These are phyloP conservation scores for Borostomias antarcticus DNA, from an alignment of 2,797 vertebrate genomes.

Conservation along the genomic window DNA sequence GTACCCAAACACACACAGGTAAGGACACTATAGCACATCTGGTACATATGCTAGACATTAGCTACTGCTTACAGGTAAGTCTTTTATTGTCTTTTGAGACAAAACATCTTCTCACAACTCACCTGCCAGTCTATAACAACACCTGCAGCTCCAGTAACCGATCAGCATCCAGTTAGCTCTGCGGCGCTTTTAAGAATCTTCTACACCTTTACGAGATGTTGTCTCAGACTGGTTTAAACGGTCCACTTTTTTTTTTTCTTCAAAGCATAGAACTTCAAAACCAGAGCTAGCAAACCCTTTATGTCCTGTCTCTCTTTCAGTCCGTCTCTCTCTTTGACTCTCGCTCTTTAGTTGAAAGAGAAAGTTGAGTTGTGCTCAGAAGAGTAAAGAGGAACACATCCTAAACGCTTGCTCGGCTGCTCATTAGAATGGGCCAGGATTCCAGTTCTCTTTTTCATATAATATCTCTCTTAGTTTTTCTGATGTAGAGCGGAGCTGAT, in stretches of 20 bases:
- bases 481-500: conserved; percentile 22
- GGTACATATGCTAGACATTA: too few species aligned
- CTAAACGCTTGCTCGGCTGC: conserved; percentile 4
- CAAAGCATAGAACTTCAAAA: conserved; percentile 61
- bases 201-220: conserved; percentile 63
- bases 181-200: too few species aligned
- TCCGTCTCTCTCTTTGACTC: conserved; percentile 37
- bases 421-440: conserved; percentile 30
- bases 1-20: neutral
- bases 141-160: too few species aligned
- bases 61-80: neutral
- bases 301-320: conserved; percentile 35
- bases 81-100: too few species aligned
- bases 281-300: conserved; percentile 45
- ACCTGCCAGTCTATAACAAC: too few species aligned
- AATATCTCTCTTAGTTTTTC: conserved; percentile 12
- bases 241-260: conserved; percentile 58
- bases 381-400: conserved; percentile 17
- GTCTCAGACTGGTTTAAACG: conserved; percentile 61
- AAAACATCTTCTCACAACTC: too few species aligned
- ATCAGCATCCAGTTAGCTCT: too few species aligned
- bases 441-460: conserved; percentile 22
- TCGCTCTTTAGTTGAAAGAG: conserved; percentile 41
- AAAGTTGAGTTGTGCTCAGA: conserved; percentile 20
- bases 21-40: too few species aligned